A percentile compares a stretch with the other conserved stretches of the same genome.
These are phyloP conservation scores for Aeoliscus strigatus DNA, from an alignment of 2,797 vertebrate genomes.

Conservation along the genomic window DNA sequence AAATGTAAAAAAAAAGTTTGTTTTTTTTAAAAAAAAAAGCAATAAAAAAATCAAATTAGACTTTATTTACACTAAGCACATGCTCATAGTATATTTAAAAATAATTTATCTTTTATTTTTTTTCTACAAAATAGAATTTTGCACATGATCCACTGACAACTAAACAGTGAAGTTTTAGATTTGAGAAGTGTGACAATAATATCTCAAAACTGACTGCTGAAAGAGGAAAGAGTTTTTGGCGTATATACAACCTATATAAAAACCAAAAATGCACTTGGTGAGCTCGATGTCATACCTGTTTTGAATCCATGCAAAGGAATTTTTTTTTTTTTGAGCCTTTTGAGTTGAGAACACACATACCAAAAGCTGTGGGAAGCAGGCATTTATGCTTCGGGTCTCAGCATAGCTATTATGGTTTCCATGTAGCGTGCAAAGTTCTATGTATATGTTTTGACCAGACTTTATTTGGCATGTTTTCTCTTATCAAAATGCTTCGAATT, in stretches of 20 bases:
- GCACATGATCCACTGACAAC: conserved; percentile 70
- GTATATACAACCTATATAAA: conserved; percentile 64
- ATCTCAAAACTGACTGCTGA: conserved; percentile 48
- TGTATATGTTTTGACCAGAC: conserved; percentile 72
- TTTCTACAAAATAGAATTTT: conserved; percentile 76
- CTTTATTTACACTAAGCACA: conserved; percentile 79
- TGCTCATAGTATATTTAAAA: conserved; percentile 78
- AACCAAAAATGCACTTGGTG: conserved; percentile 46
- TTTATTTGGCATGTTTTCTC: conserved; percentile 70
- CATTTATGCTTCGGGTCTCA: conserved; percentile 65
- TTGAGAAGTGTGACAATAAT: conserved; percentile 40
- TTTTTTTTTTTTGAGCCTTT: too few relatives aligned
- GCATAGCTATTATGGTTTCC: conserved; percentile 79
- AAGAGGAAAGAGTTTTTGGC: conserved; percentile 30
- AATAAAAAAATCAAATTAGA: conserved; percentile 78
- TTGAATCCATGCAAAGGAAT: conserved; percentile 52
- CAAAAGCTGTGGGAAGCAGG: conserved; percentile 65
- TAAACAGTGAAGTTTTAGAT: conserved; percentile 64
- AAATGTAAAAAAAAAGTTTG: conserved; percentile 61
- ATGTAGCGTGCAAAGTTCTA: conserved; percentile 77
- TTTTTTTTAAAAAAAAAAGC: conserved; percentile 73
- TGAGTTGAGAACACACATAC: conserved; percentile 41
- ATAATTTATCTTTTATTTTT: conserved; percentile 78
- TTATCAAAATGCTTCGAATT: conserved; percentile 77
- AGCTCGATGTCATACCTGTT: conserved; percentile 57